Evolutionary conservation across 2,113 vertebrate species (phyloP), one percentile per base, ranked within the genome.

Genomic region (Brienomyrus brachyistius): DNA sequence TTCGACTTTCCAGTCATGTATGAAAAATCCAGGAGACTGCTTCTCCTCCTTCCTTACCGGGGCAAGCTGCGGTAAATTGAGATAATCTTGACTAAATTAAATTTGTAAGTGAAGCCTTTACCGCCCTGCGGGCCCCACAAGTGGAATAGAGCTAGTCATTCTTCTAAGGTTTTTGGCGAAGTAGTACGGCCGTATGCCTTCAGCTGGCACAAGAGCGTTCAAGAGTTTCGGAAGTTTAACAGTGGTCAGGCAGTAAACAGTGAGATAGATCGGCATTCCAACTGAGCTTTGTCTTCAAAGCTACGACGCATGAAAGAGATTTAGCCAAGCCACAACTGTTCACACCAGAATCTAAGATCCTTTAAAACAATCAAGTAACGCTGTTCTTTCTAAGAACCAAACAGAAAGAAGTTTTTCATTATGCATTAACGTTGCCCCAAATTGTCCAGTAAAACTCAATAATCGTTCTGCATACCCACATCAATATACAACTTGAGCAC

Each of bases 81-180:
- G 51, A 90, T 90, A 70, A 90, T 88, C 89, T 91, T 89, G 90
- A 48, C 82, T 90, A 89, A 90, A 90, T 89, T 90, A 88, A 48
- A 90, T 90, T 90, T 90, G 90, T 54, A 91, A 90, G 59, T 86
- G 59, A 89, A 89, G 77, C 59, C 84, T 90, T 86, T 86, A 54
- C 31, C 74, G 56, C 50, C 50, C 88, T 47, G 48, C 45, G 50
- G 59, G 83, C 83, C 89, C 47, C 35, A 31, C 4, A 54, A 54
- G 51, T 35, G 15, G 62, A 19, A 90, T 66, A 86, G 40, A 89
- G n/a, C 77, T 23, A 66, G 66, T 10, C 48, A 89, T 82, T 90
- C 83, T 87, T 47, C 88, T 74, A 13, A n/a, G 74, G 88, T 90
- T 66, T 51, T 66, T 4, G 52, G 74, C n/a, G 10, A 86, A 85